phyloP scores from a whole-genome alignment of 2,888 invertebrate genomes.

The Tiliacea citrago region DNA sequence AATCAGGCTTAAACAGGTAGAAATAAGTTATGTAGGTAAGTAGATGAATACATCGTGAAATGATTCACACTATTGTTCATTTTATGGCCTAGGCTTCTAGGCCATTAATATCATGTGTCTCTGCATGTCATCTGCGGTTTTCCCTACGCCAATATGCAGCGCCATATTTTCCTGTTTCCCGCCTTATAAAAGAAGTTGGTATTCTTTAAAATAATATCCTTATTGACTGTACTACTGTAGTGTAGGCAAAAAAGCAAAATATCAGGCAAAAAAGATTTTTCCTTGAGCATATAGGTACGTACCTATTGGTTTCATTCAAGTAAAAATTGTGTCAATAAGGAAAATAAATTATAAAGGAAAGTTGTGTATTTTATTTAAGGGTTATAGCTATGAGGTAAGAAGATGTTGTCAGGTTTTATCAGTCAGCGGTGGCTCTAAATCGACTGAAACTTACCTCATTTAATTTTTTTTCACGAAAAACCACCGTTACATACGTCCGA shows the following conservation, averaged over 20 bases:
- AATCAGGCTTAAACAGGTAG: too few species aligned
- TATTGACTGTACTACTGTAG: not conserved
- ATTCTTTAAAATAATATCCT: conserved; percentile 4
- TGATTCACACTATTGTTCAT: not conserved
- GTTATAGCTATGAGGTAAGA: not conserved
- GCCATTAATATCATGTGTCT: not conserved
- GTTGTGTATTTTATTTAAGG: not conserved
- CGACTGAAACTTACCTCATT: not conserved
- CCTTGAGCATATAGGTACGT: not conserved
- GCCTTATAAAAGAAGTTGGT: not conserved
- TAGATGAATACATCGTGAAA: not conserved
- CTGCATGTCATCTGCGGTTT: conserved; percentile 34
- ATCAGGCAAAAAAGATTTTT: not conserved
- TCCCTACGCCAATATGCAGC: not conserved
- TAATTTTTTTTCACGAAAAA: not conserved
- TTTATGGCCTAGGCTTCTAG: not conserved
- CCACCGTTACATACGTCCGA: not conserved
- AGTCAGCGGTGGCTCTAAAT: not conserved
- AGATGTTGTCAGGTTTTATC: not conserved
- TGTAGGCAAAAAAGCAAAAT: not conserved
- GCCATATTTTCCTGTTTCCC: conserved; percentile 3
- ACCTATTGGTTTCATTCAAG: conserved; percentile 2
- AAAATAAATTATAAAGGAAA: conserved; percentile 1
- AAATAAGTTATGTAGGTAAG: not conserved
- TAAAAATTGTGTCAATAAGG: not conserved